Evolutionary conservation across 1,140 invertebrate species (phyloP).

Genomic region (Homalodisca vitripennis): DNA sequence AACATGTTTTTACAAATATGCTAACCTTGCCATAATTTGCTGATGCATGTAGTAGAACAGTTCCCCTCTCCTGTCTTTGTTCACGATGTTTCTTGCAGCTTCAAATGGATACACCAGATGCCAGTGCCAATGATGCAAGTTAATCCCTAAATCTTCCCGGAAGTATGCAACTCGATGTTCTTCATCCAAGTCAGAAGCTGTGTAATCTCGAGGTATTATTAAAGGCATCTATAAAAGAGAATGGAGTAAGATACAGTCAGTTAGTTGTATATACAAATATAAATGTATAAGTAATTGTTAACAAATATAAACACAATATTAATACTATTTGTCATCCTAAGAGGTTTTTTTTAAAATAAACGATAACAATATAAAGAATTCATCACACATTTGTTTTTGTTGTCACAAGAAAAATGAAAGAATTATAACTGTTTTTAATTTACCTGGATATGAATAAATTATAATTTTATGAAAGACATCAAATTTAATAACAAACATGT

Average conservation of each 20-base stretch:
- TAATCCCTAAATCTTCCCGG: slow-evolving; percentile 70
- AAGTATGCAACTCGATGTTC: slow-evolving; percentile 74
- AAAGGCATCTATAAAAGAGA: slow-evolving; percentile 51
- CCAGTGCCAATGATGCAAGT: slow-evolving; percentile 79
- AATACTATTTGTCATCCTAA: not conserved
- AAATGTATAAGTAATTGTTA: no score
- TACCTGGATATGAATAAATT: no score
- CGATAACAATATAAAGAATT: not conserved
- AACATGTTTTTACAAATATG: no score
- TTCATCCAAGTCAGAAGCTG: slow-evolving; percentile 67
- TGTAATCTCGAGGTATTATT: slow-evolving; percentile 68
- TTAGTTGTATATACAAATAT: no score
- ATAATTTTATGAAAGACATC: no score
- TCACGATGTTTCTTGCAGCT: slow-evolving; percentile 52
- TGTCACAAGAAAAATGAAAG: no score
- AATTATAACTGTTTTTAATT: no score
- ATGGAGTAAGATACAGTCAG: no score
- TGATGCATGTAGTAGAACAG: slow-evolving; percentile 80
- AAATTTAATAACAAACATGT: no score
- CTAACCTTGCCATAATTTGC: slow-evolving; percentile 65
- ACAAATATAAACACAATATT: not conserved
- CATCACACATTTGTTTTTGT: no score
- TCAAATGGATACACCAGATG: slow-evolving; percentile 50
- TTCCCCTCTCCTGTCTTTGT: slow-evolving; percentile 70
- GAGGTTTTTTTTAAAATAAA: not conserved